Evolutionary conservation across 2,888 invertebrate genomes (phyloP), one percentile per base, ranked within the genome.

Genomic region (Pilophorus perplexus): DNA sequence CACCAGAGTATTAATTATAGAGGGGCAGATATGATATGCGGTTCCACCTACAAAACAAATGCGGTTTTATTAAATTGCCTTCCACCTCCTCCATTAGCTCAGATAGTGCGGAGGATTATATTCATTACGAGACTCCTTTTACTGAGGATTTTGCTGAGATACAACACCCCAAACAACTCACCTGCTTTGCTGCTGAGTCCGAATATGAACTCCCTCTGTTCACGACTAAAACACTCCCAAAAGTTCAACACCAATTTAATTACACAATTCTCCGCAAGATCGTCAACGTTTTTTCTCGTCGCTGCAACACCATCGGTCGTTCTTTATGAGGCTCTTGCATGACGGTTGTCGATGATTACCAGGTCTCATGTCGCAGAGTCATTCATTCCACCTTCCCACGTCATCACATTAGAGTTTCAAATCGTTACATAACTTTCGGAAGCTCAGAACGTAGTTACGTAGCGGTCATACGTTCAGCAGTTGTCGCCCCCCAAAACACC

Each of bases 41-140:
- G 64, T 50, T 52, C 52, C 27, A 38, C 50, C 64, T 52, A 14
- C 50, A 33, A 64, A 40, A 40, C 57, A 37, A 44, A 46, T 46
- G 62, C 62, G 62, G 62, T 50, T 52, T 64, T 64, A 64, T 64
- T 64, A 64, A 64, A 64, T 50, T 64, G 64, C 64, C 33, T 27
- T 52, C 64, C 64, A 22, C 50, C 33, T 38, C 16, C 48, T 27
- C 37, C 38, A 50, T 64, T 64, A 64, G 64, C 64, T 37, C 48
- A 64, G 64, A 64, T 64, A 64, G 64, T 64, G 64, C 40, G 20
- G 23, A 37, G 55, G 55, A 55, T 59, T 42, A 59, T 44, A 59
- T 59, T 59, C 59, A 59, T 59, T 59, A 59, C 27, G 33, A 22
- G 12, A 16, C 18, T 2, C 60, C 62, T 46, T 22, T 23, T 62